These are phyloP conservation scores for Acronicta psi DNA, from an alignment of 2,888 invertebrate genomes.

Conservation along the genomic window DNA sequence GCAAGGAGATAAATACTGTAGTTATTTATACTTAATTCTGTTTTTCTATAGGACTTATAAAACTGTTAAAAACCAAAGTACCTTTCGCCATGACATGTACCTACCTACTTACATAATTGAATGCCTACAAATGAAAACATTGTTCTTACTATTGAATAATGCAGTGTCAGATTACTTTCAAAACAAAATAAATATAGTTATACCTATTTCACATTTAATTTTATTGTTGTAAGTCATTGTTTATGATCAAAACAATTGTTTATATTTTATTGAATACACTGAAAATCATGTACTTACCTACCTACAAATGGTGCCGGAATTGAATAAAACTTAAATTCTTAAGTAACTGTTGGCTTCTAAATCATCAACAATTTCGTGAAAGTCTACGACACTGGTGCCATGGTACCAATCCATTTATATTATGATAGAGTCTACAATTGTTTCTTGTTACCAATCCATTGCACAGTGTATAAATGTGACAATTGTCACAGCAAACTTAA, in stretches of 20 bases:
- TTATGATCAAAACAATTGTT: background rate
- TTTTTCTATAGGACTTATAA: constrained; percentile 5
- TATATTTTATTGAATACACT: too few species aligned
- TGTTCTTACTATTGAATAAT: constrained; percentile 32
- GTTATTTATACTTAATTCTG: constrained; percentile 13
- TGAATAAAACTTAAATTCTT: too few species aligned
- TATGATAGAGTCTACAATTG: too few species aligned
- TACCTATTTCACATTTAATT: background rate
- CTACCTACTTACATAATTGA: constrained; percentile 14
- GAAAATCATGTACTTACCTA: too few species aligned
- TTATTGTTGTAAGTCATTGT: background rate
- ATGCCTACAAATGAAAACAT: constrained; percentile 12
- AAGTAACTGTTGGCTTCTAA: too few species aligned
- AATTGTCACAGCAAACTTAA: constrained; percentile 70
- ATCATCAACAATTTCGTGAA: too few species aligned
- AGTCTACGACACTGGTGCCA: constrained; percentile 16
- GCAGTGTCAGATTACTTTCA: background rate
- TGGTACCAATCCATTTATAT: constrained; percentile 16
- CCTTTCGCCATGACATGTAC: constrained; percentile 34
- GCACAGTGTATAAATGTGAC: constrained; percentile 13
- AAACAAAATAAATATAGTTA: background rate
- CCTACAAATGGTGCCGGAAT: too few species aligned
- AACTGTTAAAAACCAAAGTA: constrained; percentile 11
- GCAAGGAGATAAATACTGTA: constrained; percentile 31
- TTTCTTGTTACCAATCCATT: constrained; percentile 23